These are phyloP conservation scores for Clivina fossor DNA, from an alignment of 2,888 invertebrate genomes.

Conservation along the genomic window DNA sequence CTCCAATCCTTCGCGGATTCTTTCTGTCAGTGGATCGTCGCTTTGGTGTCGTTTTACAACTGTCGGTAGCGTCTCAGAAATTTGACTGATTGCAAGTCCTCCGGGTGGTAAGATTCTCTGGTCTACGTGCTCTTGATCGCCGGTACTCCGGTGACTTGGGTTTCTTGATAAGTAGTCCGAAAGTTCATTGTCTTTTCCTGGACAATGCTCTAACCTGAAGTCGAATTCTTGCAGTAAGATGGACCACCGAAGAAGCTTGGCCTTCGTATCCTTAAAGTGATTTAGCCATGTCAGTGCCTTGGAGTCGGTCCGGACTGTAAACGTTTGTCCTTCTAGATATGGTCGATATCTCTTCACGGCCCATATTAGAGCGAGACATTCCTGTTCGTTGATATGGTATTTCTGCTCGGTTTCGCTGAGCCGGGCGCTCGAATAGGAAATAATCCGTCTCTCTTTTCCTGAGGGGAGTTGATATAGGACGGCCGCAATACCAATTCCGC, in stretches of 20 bases:
- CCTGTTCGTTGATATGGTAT: slow-evolving; percentile 42
- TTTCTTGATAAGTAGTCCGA: slow-evolving; percentile 37
- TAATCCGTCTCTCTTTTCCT: slow-evolving; percentile 20
- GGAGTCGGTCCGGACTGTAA: slow-evolving; percentile 39
- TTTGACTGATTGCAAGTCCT: not conserved
- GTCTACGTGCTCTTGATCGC: slow-evolving; percentile 19
- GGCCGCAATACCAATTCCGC: slow-evolving; percentile 38
- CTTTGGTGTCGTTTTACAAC: not conserved
- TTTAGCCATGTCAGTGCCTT: slow-evolving; percentile 38
- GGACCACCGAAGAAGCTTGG: slow-evolving; percentile 37
- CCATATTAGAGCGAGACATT: slow-evolving; percentile 41
- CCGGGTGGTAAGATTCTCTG: slow-evolving; percentile 3
- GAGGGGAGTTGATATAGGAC: slow-evolving; percentile 39
- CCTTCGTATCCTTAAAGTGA: slow-evolving; percentile 25
- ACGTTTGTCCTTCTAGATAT: slow-evolving; percentile 39
- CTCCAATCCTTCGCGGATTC: not conserved
- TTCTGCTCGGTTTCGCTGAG: slow-evolving; percentile 30
- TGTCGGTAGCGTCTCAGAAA: not conserved
- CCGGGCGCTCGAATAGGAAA: slow-evolving; percentile 39
- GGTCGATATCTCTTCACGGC: slow-evolving; percentile 39
- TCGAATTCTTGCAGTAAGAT: slow-evolving; percentile 37
- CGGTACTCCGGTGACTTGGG: slow-evolving; percentile 15
- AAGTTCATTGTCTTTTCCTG: slow-evolving; percentile 37
- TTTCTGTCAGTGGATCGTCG: slow-evolving; percentile 1
- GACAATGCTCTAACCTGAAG: slow-evolving; percentile 40